Evolutionary conservation across 2,888 invertebrate genomes (phyloP).

Genomic region (Nemotelus nigrinus): DNA sequence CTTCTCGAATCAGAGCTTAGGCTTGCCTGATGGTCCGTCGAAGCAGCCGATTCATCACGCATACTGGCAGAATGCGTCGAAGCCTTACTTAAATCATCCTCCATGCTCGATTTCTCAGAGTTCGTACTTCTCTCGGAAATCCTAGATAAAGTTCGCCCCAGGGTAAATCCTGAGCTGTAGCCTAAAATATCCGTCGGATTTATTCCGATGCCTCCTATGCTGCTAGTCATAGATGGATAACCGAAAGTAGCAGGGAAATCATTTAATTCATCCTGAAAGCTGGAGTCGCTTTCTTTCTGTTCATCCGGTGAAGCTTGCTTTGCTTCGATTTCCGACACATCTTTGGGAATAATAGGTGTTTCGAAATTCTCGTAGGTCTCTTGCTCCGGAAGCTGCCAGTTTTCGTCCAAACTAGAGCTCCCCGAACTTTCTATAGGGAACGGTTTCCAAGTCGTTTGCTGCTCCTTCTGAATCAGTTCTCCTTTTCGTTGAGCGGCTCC

Average conservation of each 20-base stretch:
- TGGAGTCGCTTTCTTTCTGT: conserved; percentile 70
- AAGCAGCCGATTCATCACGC: conserved; percentile 84
- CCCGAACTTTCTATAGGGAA: conserved; percentile 87
- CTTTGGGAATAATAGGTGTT: conserved; percentile 60
- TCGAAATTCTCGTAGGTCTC: conserved; percentile 72
- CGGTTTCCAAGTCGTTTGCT: conserved; percentile 83
- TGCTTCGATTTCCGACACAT: conserved; percentile 62
- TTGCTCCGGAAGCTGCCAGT: conserved; percentile 73
- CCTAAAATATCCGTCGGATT: conserved; percentile 76
- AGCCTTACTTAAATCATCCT: conserved; percentile 87
- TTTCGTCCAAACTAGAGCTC: conserved; percentile 86
- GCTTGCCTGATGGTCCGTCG: conserved; percentile 86
- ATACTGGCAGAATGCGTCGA: conserved; percentile 85
- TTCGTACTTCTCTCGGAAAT: conserved; percentile 90
- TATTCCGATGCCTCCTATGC: conserved; percentile 66
- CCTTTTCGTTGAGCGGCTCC: conserved; percentile 77
- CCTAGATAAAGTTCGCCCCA: conserved; percentile 81
- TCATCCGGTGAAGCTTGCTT: conserved; percentile 68
- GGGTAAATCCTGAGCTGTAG: conserved; percentile 77
- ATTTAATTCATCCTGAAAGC: conserved; percentile 79
- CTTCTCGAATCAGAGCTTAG: conserved; percentile 86
- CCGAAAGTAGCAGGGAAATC: conserved; percentile 80
- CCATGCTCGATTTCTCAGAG: conserved; percentile 86
- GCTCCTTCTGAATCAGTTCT: conserved; percentile 70
- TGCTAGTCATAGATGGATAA: conserved; percentile 71